Evolutionary conservation across 2,888 invertebrate species (phyloP).

Genomic region (Dorcus hopei): DNA sequence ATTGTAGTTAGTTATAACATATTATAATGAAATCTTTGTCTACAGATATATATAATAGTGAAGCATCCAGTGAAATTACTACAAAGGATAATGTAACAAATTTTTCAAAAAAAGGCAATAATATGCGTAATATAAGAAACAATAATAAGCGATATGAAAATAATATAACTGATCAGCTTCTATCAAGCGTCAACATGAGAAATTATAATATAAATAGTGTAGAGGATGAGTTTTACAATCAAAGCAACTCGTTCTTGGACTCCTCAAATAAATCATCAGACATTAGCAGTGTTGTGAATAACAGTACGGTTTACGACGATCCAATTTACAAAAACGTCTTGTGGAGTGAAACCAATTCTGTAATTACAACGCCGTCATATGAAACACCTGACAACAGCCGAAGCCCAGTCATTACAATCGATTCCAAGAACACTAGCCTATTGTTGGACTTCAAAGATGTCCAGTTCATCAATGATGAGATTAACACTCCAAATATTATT

Average conservation of each 20-base stretch:
- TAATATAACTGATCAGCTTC: background rate
- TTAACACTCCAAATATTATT: constrained; percentile 50
- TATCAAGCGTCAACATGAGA: background rate
- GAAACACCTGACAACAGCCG: constrained; percentile 24
- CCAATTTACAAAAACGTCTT: constrained; percentile 2
- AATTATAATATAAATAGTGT: background rate
- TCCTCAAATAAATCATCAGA: too few species aligned
- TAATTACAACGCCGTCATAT: background rate
- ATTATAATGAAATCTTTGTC: background rate
- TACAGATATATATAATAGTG: constrained; percentile 3
- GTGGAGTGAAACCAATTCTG: background rate
- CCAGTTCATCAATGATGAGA: constrained; percentile 13
- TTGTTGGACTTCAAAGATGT: constrained; percentile 1
- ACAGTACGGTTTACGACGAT: background rate
- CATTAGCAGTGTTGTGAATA: background rate
- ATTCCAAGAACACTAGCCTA: background rate
- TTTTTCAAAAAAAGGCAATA: background rate
- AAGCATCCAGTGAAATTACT: constrained; percentile 1
- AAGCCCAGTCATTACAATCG: background rate
- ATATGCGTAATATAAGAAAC: background rate
- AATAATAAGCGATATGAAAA: background rate
- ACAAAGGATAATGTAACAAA: background rate
- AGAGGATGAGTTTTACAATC: background rate
- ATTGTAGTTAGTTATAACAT: background rate
- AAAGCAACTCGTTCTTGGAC: background rate